Base-by-base conservation (phyloP, 2,888 invertebrate genomes). In the Platycnemis pennipes region DNA sequence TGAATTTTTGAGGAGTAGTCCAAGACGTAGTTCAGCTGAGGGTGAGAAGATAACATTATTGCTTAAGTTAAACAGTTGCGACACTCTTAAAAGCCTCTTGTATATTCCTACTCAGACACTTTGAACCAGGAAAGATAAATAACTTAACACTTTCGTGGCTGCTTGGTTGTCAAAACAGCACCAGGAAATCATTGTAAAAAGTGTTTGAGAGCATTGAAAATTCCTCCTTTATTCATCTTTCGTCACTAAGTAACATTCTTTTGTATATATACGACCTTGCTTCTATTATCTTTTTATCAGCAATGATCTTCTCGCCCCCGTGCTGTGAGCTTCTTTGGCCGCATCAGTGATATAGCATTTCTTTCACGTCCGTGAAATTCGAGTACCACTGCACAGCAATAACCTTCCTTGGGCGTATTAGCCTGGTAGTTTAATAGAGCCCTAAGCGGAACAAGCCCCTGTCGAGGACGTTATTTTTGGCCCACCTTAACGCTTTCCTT, bases 391-490 rank as follows among this genome's bases (percentile, higher is more conserved):
- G 11, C 13, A n/a, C 77, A 16, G 13, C 77, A 37, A 77, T 77
- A n/a, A 37, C 37, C 77, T 37, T 77, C 37, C 31, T 77, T 31
- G 31, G 77, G 77, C 1, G 77, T 37, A 77, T 77, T 77, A 77
- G 31, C 77, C 77, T 37, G 77, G 77, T 77, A 16, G 77, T 77
- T 77, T 37, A 77, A 77, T 77, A 26, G 77, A 77, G 77, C 77
- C 77, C 77, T 37, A 37, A 77, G 77, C 77, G 77, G 77, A 77
- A 37, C 77, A 37, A 37, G 77, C 77, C 37, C 37, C 77, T 77
- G 77, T 77, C 77, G 77, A 77, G 77, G n/a, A 37, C 77, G 77
- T 77, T 77, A 77, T 77, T 77, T 77, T 77, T 77, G 77, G 77
- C 77, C 37, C 77, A 37, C 8, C 77, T 37, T 77, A 37, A 77